Evolutionary conservation across 2,797 vertebrate genomes (phyloP).

Genomic region (Sebastes minor): DNA sequence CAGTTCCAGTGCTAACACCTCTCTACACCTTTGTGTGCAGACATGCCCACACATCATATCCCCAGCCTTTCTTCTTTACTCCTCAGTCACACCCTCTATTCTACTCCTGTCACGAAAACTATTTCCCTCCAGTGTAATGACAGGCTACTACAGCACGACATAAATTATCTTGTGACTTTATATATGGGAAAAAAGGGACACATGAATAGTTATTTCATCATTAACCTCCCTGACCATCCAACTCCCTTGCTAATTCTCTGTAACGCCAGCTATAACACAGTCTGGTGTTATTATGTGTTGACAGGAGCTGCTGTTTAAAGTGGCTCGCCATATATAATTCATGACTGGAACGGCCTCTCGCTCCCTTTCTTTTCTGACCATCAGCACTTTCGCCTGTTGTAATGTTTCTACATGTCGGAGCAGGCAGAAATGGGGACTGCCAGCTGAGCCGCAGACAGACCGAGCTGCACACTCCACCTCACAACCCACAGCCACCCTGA

Average conservation of each 20-base stretch:
- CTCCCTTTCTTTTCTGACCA: conserved; percentile 76
- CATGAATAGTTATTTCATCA: conserved; percentile 50
- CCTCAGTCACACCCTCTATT: not conserved
- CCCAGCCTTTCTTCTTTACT: conserved; percentile 11
- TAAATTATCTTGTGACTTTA: conserved; percentile 36
- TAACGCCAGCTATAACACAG: conserved; percentile 62
- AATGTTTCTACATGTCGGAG: conserved; percentile 67
- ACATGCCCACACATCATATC: not conserved
- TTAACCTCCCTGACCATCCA: conserved; percentile 18
- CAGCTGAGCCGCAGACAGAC: conserved; percentile 41
- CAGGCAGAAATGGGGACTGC: conserved; percentile 49
- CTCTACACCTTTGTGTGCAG: not conserved
- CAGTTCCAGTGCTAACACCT: conserved; percentile 8
- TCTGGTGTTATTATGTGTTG: conserved; percentile 77
- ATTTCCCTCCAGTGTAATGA: conserved; percentile 9
- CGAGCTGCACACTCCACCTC: conserved; percentile 6
- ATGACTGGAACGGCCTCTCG: conserved; percentile 69
- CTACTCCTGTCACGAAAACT: not conserved
- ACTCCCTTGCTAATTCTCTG: conserved; percentile 48
- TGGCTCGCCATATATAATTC: conserved; percentile 82
- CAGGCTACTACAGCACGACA: conserved; percentile 1
- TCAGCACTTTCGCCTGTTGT: conserved; percentile 80
- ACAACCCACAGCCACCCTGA: not conserved
- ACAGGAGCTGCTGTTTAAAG: conserved; percentile 80
- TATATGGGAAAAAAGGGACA: conserved; percentile 38